phyloP scores from a whole-genome alignment of 2,113 vertebrate species.

The Channa maculata region DNA sequence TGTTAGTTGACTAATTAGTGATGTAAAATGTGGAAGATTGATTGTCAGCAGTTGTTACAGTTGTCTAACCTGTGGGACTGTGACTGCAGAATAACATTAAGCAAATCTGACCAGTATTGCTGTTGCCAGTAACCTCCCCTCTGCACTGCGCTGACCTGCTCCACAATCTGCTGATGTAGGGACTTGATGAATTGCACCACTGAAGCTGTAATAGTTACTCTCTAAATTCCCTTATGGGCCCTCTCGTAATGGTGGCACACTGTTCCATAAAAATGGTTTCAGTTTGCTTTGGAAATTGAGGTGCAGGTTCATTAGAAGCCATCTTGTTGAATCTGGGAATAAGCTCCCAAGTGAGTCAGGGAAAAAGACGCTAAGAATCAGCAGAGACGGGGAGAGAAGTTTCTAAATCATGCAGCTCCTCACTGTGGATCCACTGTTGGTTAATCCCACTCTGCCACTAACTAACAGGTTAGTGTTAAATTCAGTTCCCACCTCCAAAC shows the following conservation, averaged over 20 bases:
- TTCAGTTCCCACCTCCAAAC: no score
- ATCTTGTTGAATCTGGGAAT: conserved; percentile 70
- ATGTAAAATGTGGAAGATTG: neutral
- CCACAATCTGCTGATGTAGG: conserved; percentile 32
- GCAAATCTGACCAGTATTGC: conserved; percentile 1
- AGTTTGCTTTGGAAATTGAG: conserved; percentile 73
- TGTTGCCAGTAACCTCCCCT: conserved; percentile 7
- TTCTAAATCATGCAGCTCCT: conserved; percentile 18
- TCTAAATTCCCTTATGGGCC: conserved; percentile 66
- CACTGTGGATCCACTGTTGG: conserved; percentile 10
- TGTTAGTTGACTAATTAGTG: neutral
- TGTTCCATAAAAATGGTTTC: conserved; percentile 69
- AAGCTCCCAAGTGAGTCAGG: conserved; percentile 58
- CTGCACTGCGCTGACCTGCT: conserved; percentile 29
- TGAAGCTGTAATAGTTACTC: conserved; percentile 51
- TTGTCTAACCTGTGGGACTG: neutral
- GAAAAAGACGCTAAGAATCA: conserved; percentile 34
- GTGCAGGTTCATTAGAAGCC: conserved; percentile 71
- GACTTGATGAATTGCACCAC: conserved; percentile 61
- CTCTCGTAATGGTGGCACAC: conserved; percentile 62
- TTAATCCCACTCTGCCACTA: conserved; percentile 27
- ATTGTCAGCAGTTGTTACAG: neutral
- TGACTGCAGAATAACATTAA: neutral
- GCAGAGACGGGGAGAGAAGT: conserved; percentile 9
- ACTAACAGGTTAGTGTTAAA: no score